Percentiles rank a stretch among this genome's conserved stretches.
These are phyloP conservation scores for Mactromeris polynyma DNA, from an alignment of 2,888 invertebrate genomes.

Conservation along the genomic window DNA sequence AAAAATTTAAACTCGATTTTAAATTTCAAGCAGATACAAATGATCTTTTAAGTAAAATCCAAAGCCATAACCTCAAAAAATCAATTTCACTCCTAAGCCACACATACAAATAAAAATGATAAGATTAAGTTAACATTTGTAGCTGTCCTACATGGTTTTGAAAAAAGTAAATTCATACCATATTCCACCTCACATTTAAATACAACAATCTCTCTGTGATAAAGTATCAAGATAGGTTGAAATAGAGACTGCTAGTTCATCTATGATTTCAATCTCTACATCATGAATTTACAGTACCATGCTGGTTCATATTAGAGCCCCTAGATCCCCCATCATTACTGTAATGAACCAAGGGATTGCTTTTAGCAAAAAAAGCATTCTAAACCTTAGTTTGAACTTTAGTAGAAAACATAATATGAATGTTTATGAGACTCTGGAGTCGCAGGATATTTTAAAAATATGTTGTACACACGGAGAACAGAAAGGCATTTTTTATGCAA, in stretches of 20 bases:
- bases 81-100: conserved; percentile 20
- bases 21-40: conserved; percentile 1
- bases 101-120: neutral
- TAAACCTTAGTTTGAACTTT: neutral
- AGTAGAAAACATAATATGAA: neutral
- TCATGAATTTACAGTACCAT: conserved; percentile 4
- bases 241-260: conserved; percentile 20
- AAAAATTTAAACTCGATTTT: neutral
- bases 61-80: conserved; percentile 12
- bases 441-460: neutral
- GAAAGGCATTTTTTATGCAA: neutral
- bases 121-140: neutral
- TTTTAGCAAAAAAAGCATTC: neutral
- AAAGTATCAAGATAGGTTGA: conserved; percentile 16
- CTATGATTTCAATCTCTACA: conserved; percentile 28
- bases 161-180: neutral
- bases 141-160: neutral
- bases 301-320: neutral
- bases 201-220: conserved; percentile 7
- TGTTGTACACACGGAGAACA: neutral
- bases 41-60: neutral
- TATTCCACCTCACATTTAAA: conserved; percentile 7
- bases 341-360: neutral
- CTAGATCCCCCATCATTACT: neutral
- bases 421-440: neutral